Conservation (phyloP, 2,888 invertebrate genomes). For the Drosophila putrida region DNA sequence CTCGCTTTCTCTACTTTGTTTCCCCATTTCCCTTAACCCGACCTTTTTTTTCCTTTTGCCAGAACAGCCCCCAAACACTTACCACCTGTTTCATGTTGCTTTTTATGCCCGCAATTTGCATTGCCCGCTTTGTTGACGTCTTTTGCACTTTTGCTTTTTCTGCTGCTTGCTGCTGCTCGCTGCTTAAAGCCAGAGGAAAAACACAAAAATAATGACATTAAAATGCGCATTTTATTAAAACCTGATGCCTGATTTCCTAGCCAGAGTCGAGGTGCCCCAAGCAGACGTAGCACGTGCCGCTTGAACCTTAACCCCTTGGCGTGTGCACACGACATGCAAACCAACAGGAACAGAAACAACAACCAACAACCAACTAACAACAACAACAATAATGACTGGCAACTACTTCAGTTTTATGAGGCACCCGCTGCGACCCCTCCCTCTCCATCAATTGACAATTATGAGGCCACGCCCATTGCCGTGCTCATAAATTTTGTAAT, state of each 20-base stretch:
- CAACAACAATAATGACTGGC: constrained; percentile 45
- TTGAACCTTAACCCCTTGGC: constrained; percentile 72
- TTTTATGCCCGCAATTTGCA: constrained; percentile 73
- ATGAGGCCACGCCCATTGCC: constrained; percentile 75
- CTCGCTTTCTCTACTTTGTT: constrained; percentile 18
- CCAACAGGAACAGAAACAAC: constrained; percentile 40
- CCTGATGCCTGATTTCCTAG: constrained; percentile 45
- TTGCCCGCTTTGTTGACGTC: constrained; percentile 63
- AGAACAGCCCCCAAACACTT: background rate
- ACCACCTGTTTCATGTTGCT: constrained; percentile 51
- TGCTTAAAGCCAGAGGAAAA: constrained; percentile 21
- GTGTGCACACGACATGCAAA: constrained; percentile 73
- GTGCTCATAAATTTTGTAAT: constrained; percentile 79
- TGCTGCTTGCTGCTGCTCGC: background rate
- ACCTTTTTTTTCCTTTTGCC: constrained; percentile 2
- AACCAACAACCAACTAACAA: constrained; percentile 21
- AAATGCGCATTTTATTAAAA: constrained; percentile 76
- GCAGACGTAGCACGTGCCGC: constrained; percentile 63
- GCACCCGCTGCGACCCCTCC: constrained; percentile 35
- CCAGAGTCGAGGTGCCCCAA: constrained; percentile 14
- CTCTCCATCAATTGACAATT: constrained; percentile 71
- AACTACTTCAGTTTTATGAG: constrained; percentile 75
- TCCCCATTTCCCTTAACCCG: too few relatives aligned
- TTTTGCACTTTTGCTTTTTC: constrained; percentile 69
- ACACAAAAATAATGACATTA: constrained; percentile 73